Evolutionary conservation across 2,113 vertebrate species (phyloP), one percentile per base, ranked within the genome.

Genomic region (Epinephelus lanceolatus): DNA sequence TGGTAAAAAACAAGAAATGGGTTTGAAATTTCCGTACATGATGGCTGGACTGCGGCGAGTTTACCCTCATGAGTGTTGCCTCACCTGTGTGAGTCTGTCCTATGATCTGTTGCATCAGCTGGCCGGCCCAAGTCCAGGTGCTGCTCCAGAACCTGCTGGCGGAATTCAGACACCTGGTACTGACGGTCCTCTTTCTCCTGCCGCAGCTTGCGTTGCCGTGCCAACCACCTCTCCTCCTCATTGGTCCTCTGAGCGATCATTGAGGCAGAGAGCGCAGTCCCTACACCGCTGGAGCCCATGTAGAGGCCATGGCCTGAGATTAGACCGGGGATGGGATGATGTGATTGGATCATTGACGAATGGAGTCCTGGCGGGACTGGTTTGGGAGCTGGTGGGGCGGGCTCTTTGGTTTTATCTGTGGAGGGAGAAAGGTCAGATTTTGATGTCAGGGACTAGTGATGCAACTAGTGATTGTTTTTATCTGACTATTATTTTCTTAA

Each of bases 151-250:
- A 99, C 97, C 89, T 99, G 98, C 89, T 99, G 98, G 76, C 98
- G 96, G 79, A 99, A 99, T 84, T 99, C 98, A 0, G 98, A 99
- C 92, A 99, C 98, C 81, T 99, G 98, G 78, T 97, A 99, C 56
- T 99, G 98, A 33, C 98, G 95, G 81, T 99, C 98, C 71, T 99
- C 98, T 88, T 99, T 99, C 94, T 99, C 98, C 81, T 99, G 98
- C 23, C 98, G 95, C 78, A 99, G 95, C 73, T 97, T 97, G 56
- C 98, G 96, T 93, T 99, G 98, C 61, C 98, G 96, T 0, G 98
- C 98, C 92, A 98, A 89, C 98, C 98, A 99, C 81, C 98, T 97
- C 93, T 99, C 98, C 83, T 99, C 98, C 94, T 99, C 98, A 0
- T 98, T 98, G 93, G 91, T 97, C 89, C 97, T 97, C 89, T 97